Evolutionary conservation across 2,797 vertebrate genomes (phyloP).

Genomic region (Rhinichthys osculus): DNA sequence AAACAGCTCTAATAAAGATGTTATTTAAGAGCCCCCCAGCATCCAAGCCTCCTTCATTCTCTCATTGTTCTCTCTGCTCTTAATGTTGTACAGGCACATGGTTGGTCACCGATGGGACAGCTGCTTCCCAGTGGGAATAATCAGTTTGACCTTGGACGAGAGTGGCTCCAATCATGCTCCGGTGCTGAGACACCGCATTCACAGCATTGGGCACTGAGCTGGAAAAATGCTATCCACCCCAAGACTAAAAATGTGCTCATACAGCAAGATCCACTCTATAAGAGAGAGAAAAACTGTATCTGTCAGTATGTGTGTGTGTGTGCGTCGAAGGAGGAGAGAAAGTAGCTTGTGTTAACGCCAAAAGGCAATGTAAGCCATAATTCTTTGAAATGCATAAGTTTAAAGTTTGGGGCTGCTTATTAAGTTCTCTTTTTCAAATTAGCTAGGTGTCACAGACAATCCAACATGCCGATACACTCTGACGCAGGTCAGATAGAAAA

Average conservation of each 20-base stretch:
- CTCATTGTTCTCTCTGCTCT: slow-evolving; percentile 28
- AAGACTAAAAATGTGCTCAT: slow-evolving; percentile 45
- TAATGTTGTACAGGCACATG: slow-evolving; percentile 18
- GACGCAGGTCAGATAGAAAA: slow-evolving; percentile 4
- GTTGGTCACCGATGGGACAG: slow-evolving; percentile 26
- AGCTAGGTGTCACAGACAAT: slow-evolving; percentile 12
- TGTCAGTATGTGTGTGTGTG: not conserved
- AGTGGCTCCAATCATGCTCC: slow-evolving; percentile 17
- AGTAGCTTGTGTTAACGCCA: not conserved
- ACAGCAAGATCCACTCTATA: slow-evolving; percentile 24
- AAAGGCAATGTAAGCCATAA: not conserved
- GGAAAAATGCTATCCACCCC: slow-evolving; percentile 32
- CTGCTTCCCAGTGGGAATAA: slow-evolving; percentile 46
- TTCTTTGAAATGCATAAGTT: not conserved
- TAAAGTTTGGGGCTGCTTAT: not conserved
- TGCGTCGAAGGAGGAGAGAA: not conserved
- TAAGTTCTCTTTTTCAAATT: slow-evolving; percentile 24
- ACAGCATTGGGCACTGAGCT: slow-evolving; percentile 28
- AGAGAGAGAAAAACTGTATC: slow-evolving; percentile 2
- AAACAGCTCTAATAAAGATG: not conserved
- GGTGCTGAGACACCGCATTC: slow-evolving; percentile 45
- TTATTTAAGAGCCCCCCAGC: slow-evolving; percentile 17
- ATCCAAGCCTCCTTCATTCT: slow-evolving; percentile 4
- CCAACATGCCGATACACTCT: slow-evolving; percentile 1
- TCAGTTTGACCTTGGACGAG: slow-evolving; percentile 45